Percentiles rank a stretch among this genome's conserved stretches.
These are phyloP conservation scores for Pinna nobilis DNA, from an alignment of 1,140 invertebrate genomes.

Conservation along the genomic window DNA sequence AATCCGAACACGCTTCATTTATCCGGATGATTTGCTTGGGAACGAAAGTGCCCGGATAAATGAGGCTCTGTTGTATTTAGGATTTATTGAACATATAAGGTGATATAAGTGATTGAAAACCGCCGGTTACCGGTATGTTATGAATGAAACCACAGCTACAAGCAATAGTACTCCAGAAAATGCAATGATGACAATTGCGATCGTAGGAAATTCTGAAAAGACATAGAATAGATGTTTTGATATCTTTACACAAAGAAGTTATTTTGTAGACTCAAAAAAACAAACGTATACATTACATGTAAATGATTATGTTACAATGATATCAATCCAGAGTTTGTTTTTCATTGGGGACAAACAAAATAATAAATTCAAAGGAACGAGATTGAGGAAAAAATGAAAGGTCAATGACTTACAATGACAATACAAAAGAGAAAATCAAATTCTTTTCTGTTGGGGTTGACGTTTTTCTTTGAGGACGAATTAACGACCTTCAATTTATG, in stretches of 20 bases:
- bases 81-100: neutral
- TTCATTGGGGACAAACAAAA: neutral
- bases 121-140: slow-evolving; percentile 3
- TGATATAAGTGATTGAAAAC: neutral
- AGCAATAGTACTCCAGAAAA: slow-evolving; percentile 25
- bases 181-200: neutral
- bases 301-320: neutral
- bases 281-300: neutral
- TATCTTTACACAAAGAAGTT: neutral
- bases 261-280: no score
- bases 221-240: neutral
- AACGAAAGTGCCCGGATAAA: no score
- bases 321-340: neutral
- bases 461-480: no score
- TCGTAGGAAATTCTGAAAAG: slow-evolving; percentile 9
- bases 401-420: no score
- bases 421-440: no score
- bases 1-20: no score
- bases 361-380: neutral
- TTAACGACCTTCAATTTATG: no score
- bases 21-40: no score
- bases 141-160: neutral
- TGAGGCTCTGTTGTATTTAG: no score
- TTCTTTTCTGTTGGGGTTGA: no score
- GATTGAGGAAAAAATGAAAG: neutral